Percentiles rank a stretch among this genome's conserved stretches.
Evolutionary conservation across 2,888 invertebrate genomes (phyloP).

Genomic region (Drosophila robusta): DNA sequence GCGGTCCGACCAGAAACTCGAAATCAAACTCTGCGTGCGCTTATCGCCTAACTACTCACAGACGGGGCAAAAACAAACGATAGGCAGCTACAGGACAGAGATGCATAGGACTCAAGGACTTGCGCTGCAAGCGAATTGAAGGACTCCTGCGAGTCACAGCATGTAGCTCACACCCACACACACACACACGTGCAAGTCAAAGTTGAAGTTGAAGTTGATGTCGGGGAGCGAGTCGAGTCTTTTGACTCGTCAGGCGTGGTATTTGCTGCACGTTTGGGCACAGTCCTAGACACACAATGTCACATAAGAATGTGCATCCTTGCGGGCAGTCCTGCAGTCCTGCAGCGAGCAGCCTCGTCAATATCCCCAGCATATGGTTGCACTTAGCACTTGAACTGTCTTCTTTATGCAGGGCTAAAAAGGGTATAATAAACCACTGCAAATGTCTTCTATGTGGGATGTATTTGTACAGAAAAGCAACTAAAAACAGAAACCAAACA

Average conservation of each 20-base stretch:
- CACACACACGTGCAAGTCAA: slow-evolving; percentile 11
- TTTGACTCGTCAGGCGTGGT: slow-evolving; percentile 19
- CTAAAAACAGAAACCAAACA: too few relatives aligned
- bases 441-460: too few relatives aligned
- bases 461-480: too few relatives aligned
- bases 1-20: slow-evolving; percentile 19
- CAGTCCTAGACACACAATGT: slow-evolving; percentile 20
- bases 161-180: slow-evolving; percentile 11
- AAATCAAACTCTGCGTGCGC: slow-evolving; percentile 13
- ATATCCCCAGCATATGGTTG: slow-evolving; percentile 48
- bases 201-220: slow-evolving; percentile 37
- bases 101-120: slow-evolving; percentile 38
- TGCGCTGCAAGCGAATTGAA: slow-evolving; percentile 28
- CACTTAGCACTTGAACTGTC: slow-evolving; percentile 45
- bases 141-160: slow-evolving; percentile 31
- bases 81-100: slow-evolving; percentile 15
- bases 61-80: slow-evolving; percentile 1
- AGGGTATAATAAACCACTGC: background rate
- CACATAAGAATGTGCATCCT: slow-evolving; percentile 4
- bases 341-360: background rate
- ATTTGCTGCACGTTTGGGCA: slow-evolving; percentile 15
- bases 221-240: slow-evolving; percentile 31
- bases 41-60: slow-evolving; percentile 23
- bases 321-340: slow-evolving; percentile 1
- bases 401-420: background rate